phyloP scores from a whole-genome alignment of 2,113 vertebrate species.

The Chaetodon trifascialis region DNA sequence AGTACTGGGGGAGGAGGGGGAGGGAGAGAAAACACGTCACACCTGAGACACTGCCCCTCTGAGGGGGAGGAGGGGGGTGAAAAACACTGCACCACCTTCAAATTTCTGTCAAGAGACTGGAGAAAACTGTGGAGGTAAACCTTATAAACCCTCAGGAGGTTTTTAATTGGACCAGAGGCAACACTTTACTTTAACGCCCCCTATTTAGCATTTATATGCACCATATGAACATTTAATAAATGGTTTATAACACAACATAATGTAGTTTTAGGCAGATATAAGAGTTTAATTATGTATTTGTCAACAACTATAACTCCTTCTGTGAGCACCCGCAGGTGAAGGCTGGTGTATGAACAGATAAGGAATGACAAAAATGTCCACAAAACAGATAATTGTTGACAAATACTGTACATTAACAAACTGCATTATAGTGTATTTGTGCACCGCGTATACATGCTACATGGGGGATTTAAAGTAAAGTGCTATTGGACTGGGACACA shows the following conservation, averaged over 20 bases:
- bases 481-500: constrained; percentile 15
- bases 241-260: neutral
- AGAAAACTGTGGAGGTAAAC: neutral
- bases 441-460: neutral
- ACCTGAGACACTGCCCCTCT: constrained; percentile 64
- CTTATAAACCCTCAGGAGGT: neutral
- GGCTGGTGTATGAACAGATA: too few relatives aligned
- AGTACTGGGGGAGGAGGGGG: constrained; percentile 87
- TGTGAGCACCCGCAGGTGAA: too few relatives aligned
- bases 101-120: constrained; percentile 20
- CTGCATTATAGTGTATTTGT: neutral
- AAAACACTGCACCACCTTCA: constrained; percentile 25
- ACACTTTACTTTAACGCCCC: neutral
- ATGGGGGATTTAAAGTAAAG: neutral
- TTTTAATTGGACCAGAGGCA: constrained; percentile 26
- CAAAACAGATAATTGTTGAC: neutral
- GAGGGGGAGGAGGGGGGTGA: neutral
- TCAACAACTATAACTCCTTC: too few relatives aligned
- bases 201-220: constrained; percentile 7
- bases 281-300: too few relatives aligned
- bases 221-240: neutral
- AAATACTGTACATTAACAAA: neutral
- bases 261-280: too few relatives aligned
- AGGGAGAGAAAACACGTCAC: constrained; percentile 85
- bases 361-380: too few relatives aligned